A percentile compares a stretch with the other conserved stretches of the same genome.
Conservation (phyloP, 1,140 invertebrate species). For the Aphis craccivora region DNA sequence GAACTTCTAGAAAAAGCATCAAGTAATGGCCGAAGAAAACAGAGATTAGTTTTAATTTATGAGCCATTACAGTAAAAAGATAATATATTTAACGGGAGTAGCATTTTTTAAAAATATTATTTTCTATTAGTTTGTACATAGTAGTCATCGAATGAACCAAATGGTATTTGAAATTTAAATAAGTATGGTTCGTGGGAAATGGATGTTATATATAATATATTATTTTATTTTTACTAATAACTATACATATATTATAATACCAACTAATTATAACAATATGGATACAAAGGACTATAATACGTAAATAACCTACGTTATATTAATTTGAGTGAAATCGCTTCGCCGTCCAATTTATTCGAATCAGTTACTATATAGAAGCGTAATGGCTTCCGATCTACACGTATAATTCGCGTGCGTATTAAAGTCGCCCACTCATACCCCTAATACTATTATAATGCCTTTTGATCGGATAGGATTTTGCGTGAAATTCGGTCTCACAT, state of each 20-base stretch:
- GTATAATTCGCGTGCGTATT: neutral
- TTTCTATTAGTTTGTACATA: no score
- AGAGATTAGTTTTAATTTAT: no score
- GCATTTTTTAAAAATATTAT: no score
- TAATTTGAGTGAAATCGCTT: neutral
- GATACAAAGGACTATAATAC: neutral
- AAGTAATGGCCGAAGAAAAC: no score
- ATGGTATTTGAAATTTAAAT: neutral
- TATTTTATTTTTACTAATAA: no score
- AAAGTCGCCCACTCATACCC: neutral
- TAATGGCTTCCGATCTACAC: neutral
- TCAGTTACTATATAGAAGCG: neutral
- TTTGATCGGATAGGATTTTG: neutral
- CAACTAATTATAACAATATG: neutral
- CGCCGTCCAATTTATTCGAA: neutral
- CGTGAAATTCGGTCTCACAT: neutral
- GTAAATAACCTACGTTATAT: neutral
- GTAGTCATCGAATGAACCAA: neutral
- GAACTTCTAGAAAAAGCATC: no score
- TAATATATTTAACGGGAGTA: no score
- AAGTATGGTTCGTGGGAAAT: no score
- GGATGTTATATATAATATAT: neutral
- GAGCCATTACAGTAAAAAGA: no score
- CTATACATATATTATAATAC: neutral
- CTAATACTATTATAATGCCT: constrained; percentile 3